A percentile compares a stretch with the other conserved stretches of the same genome.
Conservation (phyloP, 2,888 invertebrate genomes). For the Cryptops parisi region DNA sequence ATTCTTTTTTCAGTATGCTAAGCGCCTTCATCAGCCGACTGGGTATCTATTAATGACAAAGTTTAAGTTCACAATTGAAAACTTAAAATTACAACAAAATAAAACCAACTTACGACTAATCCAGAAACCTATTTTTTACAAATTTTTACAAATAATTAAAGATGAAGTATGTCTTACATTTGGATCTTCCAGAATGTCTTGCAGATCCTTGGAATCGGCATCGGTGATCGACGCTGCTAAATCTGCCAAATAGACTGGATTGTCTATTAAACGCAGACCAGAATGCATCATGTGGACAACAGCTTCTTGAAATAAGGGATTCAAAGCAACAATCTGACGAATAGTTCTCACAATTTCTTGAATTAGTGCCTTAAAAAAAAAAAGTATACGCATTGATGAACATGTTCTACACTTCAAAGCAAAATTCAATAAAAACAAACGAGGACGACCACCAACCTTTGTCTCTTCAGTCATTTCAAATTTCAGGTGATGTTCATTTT, state of each 20-base stretch:
- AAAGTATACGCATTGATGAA: conserved; percentile 10
- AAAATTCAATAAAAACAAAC: too few relatives aligned
- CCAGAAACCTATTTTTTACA: too few relatives aligned
- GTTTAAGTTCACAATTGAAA: too few relatives aligned
- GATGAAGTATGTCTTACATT: conserved; percentile 46
- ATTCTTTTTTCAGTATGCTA: conserved; percentile 89
- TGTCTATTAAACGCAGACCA: conserved; percentile 91
- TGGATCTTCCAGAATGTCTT: conserved; percentile 83
- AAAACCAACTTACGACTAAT: too few relatives aligned
- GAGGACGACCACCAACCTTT: conserved; percentile 50
- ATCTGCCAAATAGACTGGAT: conserved; percentile 94
- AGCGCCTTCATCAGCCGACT: conserved; percentile 81
- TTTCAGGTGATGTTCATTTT: conserved; percentile 75
- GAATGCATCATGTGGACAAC: conserved; percentile 96
- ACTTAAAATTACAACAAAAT: too few relatives aligned
- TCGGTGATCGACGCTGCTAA: conserved; percentile 89
- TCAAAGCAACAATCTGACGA: conserved; percentile 87
- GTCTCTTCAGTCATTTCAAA: conserved; percentile 87
- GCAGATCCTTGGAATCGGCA: conserved; percentile 79
- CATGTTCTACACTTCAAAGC: too few relatives aligned
- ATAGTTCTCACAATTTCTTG: conserved; percentile 97
- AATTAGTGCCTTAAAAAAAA: conserved; percentile 53
- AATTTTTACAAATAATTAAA: conserved; percentile 7
- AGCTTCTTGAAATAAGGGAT: conserved; percentile 92
- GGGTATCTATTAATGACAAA: conserved; percentile 67